A percentile compares a stretch with the other conserved stretches of the same genome.
Conservation (phyloP, 2,113 vertebrate genomes). For the Notiomystis cincta region DNA sequence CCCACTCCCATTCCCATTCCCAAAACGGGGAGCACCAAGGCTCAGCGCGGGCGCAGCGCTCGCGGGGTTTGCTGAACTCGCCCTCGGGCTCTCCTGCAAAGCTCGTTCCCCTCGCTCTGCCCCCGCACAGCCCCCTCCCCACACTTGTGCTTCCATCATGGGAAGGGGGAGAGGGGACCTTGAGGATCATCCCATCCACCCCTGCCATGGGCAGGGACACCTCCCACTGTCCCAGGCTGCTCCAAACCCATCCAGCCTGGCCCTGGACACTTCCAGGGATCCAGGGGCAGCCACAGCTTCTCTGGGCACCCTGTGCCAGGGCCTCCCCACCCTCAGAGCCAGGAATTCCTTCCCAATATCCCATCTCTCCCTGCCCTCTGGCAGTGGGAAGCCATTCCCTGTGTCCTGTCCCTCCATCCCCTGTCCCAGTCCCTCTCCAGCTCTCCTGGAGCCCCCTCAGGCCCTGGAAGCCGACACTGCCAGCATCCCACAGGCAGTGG, state of each 20-base stretch:
- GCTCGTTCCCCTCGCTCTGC: neutral
- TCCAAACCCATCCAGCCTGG: rapidly evolving
- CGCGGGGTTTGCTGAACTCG: neutral
- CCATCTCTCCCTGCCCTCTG: neutral
- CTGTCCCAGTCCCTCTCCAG: neutral
- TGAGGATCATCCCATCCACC: rapidly evolving
- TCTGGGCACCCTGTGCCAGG: rapidly evolving
- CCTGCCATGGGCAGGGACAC: neutral
- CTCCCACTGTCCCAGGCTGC: rapidly evolving
- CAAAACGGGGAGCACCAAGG: too few species aligned
- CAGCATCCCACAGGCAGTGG: rapidly evolving
- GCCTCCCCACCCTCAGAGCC: rapidly evolving
- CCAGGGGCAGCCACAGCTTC: neutral
- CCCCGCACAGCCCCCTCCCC: neutral
- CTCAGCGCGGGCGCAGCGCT: too few species aligned
- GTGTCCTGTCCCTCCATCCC: neutral
- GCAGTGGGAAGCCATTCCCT: neutral
- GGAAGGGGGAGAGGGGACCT: neutral
- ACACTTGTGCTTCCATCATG: neutral
- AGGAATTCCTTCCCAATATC: neutral
- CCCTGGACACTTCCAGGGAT: neutral
- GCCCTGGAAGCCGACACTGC: neutral
- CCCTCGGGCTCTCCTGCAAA: too few species aligned
- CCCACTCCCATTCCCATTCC: too few species aligned
- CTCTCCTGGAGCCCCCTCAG: neutral